phyloP scores from a whole-genome alignment of 2,113 vertebrate genomes.

The Spilogale gracilis region DNA sequence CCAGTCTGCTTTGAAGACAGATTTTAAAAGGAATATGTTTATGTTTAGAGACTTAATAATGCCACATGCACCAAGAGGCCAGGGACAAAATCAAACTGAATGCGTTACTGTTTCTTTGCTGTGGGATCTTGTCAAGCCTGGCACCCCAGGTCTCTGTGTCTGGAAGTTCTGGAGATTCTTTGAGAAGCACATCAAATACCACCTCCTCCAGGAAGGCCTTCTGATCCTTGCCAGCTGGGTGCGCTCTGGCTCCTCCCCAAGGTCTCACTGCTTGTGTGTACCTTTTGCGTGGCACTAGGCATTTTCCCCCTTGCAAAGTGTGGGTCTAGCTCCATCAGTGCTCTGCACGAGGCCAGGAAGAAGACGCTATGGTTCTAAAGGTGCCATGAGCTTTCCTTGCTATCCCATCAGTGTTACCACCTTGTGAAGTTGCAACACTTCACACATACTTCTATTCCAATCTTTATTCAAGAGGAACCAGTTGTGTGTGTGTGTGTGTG shows the following conservation, averaged over 20 bases:
- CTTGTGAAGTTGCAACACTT: neutral
- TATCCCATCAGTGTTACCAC: fast-evolving
- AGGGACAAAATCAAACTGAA: constrained; percentile 80
- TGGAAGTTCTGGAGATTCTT: neutral
- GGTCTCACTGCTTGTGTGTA: neutral
- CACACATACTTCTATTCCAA: neutral
- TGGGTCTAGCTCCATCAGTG: neutral
- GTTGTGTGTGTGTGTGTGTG: neutral
- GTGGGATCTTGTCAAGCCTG: constrained; percentile 49
- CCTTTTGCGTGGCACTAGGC: neutral
- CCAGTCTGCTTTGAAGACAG: constrained; percentile 88
- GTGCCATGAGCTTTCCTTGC: neutral
- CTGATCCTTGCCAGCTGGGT: neutral
- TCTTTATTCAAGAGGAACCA: neutral
- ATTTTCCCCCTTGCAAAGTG: neutral
- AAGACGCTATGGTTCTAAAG: fast-evolving
- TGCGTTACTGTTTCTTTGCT: constrained; percentile 67
- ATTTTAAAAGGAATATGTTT: constrained; percentile 89
- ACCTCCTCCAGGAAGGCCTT: constrained; percentile 22
- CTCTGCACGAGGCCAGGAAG: neutral
- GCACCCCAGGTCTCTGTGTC: neutral
- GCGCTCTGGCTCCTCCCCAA: neutral
- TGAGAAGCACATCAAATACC: neutral
- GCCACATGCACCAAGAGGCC: constrained; percentile 75
- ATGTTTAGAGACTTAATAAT: constrained; percentile 87